Conservation (phyloP, 92 coral and sea anemone species). For the Epizoanthus illoricatus region DNA sequence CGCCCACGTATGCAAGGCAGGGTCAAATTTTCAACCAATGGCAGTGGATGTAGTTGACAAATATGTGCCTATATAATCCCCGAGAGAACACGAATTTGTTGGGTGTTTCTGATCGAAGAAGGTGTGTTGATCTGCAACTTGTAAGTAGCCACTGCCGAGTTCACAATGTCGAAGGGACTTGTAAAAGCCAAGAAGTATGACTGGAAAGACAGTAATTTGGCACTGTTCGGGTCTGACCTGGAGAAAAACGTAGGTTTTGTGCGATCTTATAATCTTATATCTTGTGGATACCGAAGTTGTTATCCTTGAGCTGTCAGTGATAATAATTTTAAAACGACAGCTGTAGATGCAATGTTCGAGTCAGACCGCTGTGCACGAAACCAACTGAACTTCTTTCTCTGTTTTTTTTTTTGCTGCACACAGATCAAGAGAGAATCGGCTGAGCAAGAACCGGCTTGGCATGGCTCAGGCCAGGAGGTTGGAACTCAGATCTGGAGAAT, state of each 20-base stretch:
- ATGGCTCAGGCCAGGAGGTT: constrained; percentile 68
- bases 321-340: background rate
- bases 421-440: constrained; percentile 77
- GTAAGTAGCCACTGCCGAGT: background rate
- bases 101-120: constrained; percentile 20
- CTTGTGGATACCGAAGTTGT: background rate
- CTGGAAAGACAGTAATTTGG: constrained; percentile 56
- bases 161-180: constrained; percentile 42
- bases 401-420: background rate
- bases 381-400: background rate
- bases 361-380: background rate
- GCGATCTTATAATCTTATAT: too few relatives aligned
- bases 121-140: background rate
- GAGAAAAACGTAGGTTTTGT: constrained; percentile 44
- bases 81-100: background rate
- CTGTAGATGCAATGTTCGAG: background rate
- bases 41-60: background rate
- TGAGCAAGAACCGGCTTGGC: constrained; percentile 67
- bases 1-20: constrained; percentile 16
- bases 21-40: constrained; percentile 33
- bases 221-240: constrained; percentile 58
- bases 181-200: constrained; percentile 60
- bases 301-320: background rate
- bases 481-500: constrained; percentile 81
- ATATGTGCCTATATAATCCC: constrained; percentile 20